Base-by-base conservation (phyloP, 2,888 invertebrate genomes). In the Drosophila hawaiiensis region DNA sequence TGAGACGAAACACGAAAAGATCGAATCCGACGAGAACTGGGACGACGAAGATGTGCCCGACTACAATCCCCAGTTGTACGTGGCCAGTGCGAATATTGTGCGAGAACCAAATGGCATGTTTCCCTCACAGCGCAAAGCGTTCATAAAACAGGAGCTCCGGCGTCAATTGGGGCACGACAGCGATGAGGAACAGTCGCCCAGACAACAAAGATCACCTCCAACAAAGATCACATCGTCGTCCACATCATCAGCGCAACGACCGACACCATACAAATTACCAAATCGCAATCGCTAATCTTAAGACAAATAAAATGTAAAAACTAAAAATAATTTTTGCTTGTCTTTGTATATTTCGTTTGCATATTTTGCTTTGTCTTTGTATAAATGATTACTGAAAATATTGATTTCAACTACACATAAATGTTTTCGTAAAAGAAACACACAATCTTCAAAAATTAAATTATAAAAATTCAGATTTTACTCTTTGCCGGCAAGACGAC, bases 21-120 rank as follows among this genome's bases (percentile, higher is more conserved):
- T 85, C 7, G 89, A 80, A 54, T 33, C 69, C 0, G 87, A 84
- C 16, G 85, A 85, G 14, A 87, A 85, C 54, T 85, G 85, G 85
- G 85, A 85, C 33, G 65, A 87, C 35, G 82, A 69, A 3, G 47
- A 58, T 50, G 89, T 73, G 1, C 76, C 82, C 14, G 92, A 91
- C 33, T 93, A 92, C 29, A 72, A 93, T 72, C 93, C 93, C 0
- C 71, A 80, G 43, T 67, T 72, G n/a, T 84, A 91, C 52, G 81
- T 79, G 4, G 76, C 83, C 4, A 68, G 39, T 4, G 90, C 90
- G 1, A 89, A 86, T 10, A 74, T 92, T 7, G 74, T 92, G 1
- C 84, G 92, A 0, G 75, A 80, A 37, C 85, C 91, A 1, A 70
- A 78, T n/a, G 91, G 92, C 1, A 37, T 82, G 12, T 82, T 84